These are phyloP conservation scores for Oryzias dopingdopingensis DNA, from an alignment of 2,797 vertebrate genomes.

Conservation along the genomic window DNA sequence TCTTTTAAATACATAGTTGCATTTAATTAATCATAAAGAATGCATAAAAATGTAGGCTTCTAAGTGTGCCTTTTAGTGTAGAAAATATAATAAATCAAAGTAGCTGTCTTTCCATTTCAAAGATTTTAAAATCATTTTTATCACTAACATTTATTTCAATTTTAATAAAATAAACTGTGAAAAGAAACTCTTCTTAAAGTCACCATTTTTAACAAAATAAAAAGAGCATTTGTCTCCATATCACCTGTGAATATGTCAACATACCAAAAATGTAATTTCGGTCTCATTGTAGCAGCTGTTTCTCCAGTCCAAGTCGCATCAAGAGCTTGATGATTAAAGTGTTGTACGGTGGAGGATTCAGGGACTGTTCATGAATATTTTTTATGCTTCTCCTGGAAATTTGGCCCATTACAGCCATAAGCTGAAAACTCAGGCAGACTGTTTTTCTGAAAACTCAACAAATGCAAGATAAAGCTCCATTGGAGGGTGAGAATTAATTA, in stretches of 20 bases:
- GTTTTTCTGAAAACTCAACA: constrained; percentile 13
- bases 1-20: too few species aligned
- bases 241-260: background rate
- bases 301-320: background rate
- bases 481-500: constrained; percentile 20
- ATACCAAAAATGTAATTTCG: constrained; percentile 10
- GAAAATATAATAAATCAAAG: too few species aligned
- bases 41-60: too few species aligned
- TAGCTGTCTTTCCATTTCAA: too few species aligned
- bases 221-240: background rate
- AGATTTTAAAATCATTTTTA: too few species aligned
- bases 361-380: constrained; percentile 21
- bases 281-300: background rate
- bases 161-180: background rate
- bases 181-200: constrained; percentile 1
- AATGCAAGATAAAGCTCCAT: constrained; percentile 20
- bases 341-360: constrained; percentile 37
- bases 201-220: background rate
- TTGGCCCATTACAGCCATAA: constrained; percentile 15
- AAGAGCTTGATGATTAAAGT: constrained; percentile 37
- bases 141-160: background rate
- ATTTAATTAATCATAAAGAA: too few species aligned
- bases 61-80: too few species aligned
- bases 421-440: constrained; percentile 10
- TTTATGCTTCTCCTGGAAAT: constrained; percentile 39